Evolutionary conservation across 2,888 invertebrate species (phyloP).

Genomic region (Eubasilissa splendida): DNA sequence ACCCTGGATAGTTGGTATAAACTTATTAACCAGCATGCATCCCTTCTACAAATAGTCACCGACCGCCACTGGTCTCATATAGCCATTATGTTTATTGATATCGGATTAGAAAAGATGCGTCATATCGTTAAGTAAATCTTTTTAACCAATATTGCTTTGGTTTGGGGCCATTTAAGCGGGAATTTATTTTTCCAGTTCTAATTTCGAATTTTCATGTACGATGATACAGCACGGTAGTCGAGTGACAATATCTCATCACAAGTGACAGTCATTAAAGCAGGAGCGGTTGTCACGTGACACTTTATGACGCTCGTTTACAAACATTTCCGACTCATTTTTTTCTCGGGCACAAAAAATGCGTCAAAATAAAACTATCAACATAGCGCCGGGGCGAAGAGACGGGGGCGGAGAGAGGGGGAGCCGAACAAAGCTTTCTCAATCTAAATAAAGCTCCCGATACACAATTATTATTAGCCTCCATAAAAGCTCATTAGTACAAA

Average conservation of each 20-base stretch:
- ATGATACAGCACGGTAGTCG: constrained; percentile 32
- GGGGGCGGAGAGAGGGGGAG: not conserved
- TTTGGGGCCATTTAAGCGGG: constrained; percentile 29
- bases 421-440: constrained; percentile 25
- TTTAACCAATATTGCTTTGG: not conserved
- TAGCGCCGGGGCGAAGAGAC: constrained; percentile 16
- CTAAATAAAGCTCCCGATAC: constrained; percentile 21
- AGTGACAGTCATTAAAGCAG: constrained; percentile 57
- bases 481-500: not conserved
- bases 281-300: constrained; percentile 56
- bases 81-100: too few species aligned
- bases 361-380: constrained; percentile 51
- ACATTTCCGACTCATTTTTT: constrained; percentile 56
- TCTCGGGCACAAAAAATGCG: constrained; percentile 38
- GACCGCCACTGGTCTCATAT: too few species aligned
- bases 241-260: constrained; percentile 57
- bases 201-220: constrained; percentile 21
- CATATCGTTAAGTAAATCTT: too few species aligned
- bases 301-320: constrained; percentile 57
- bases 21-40: too few species aligned
- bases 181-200: constrained; percentile 37
- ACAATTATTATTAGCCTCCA: constrained; percentile 10
- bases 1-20: too few species aligned
- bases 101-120: too few species aligned
- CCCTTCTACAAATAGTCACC: too few species aligned